Conservation (phyloP, 2,113 vertebrate species). For the Entelurus aequoreus region DNA sequence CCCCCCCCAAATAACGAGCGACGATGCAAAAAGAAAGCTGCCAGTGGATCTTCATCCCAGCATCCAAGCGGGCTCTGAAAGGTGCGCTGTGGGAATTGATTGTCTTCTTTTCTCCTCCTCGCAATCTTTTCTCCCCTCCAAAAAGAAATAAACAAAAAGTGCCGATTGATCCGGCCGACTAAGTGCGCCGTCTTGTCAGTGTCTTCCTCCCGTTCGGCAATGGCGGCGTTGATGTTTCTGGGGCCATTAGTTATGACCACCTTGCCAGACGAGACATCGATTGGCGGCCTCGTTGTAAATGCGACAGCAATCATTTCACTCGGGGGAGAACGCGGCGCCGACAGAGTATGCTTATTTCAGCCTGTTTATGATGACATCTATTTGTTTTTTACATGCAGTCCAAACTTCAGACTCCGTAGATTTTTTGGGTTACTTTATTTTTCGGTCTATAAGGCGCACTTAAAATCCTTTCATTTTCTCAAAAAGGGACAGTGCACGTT, state of each 20-base stretch:
- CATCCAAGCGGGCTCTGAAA: slow-evolving; percentile 67
- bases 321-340: slow-evolving; percentile 6
- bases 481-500: no score
- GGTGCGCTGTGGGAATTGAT: slow-evolving; percentile 63
- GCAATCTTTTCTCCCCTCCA: slow-evolving; percentile 42
- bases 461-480: no score
- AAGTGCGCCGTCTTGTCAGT: slow-evolving; percentile 73
- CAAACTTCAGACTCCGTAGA: not conserved
- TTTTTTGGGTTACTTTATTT: no score
- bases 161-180: slow-evolving; percentile 76
- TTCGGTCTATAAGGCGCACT: no score
- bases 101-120: slow-evolving; percentile 57
- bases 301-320: slow-evolving; percentile 61
- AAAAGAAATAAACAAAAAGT: slow-evolving; percentile 70
- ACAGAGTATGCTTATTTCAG: not conserved
- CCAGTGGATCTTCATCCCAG: slow-evolving; percentile 55
- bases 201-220: slow-evolving; percentile 62
- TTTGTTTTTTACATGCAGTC: not conserved
- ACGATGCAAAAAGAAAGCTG: slow-evolving; percentile 71
- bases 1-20: slow-evolving; percentile 79
- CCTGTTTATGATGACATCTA: not conserved
- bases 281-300: slow-evolving; percentile 56
- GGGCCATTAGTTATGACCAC: slow-evolving; percentile 73
- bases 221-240: slow-evolving; percentile 65
- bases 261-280: slow-evolving; percentile 70